phyloP scores from a whole-genome alignment of 2,888 invertebrate species.

The Noctua fimbriata region DNA sequence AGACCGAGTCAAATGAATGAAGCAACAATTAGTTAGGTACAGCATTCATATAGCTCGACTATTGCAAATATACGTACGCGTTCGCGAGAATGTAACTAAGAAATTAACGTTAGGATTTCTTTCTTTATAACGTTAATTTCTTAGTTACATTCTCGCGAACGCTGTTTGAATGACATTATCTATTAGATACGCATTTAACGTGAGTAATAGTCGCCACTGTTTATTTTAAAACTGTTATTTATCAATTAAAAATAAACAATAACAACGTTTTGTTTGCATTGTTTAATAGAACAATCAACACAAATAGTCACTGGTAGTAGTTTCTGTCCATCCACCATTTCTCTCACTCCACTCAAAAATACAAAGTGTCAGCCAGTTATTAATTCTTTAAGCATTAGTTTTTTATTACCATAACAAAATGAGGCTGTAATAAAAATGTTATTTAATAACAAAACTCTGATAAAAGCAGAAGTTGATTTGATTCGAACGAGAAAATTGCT shows the following conservation, averaged over 20 bases:
- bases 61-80: too few species aligned
- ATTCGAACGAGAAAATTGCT: background rate
- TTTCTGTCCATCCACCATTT: background rate
- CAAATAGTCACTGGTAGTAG: too few species aligned
- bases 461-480: background rate
- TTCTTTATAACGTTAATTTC: too few species aligned
- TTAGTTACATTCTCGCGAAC: background rate
- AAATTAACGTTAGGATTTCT: background rate
- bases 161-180: conserved; percentile 20
- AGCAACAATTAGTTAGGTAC: too few species aligned
- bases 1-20: background rate
- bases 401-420: background rate
- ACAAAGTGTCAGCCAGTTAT: background rate
- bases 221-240: conserved; percentile 39
- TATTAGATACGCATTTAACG: conserved; percentile 17
- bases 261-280: conserved; percentile 12
- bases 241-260: conserved; percentile 57
- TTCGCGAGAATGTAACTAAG: too few species aligned
- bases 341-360: background rate
- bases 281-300: conserved; percentile 3
- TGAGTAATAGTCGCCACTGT: conserved; percentile 43
- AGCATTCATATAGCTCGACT: too few species aligned
- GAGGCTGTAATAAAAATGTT: background rate
- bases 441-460: conserved; percentile 10
- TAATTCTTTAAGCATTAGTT: background rate